Percentiles rank a stretch among this genome's conserved stretches.
Conservation (phyloP, 2,888 invertebrate species). For the Nomada ferruginata region DNA sequence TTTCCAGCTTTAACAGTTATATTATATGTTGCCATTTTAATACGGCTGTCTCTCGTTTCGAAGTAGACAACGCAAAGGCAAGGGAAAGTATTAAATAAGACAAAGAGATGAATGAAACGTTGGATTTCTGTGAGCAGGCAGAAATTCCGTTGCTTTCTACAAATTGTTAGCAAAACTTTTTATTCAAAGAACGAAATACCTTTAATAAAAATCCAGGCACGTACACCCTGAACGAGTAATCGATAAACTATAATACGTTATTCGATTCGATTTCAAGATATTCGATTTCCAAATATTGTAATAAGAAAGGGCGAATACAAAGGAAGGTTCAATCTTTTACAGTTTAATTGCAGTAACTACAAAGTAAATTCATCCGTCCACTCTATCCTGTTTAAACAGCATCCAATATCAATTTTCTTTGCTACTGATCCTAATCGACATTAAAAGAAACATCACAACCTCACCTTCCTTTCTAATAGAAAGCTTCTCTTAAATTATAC, state of each 20-base stretch:
- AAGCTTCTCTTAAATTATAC: too few species aligned
- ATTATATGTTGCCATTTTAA: too few species aligned
- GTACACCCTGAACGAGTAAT: slow-evolving; percentile 33
- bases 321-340: not conserved
- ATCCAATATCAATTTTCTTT: not conserved
- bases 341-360: not conserved
- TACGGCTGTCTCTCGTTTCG: too few species aligned
- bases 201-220: slow-evolving; percentile 46
- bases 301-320: not conserved
- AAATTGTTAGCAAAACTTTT: slow-evolving; percentile 30
- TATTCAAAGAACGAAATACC: slow-evolving; percentile 32
- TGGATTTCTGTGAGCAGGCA: slow-evolving; percentile 2
- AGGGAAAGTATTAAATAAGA: slow-evolving; percentile 37
- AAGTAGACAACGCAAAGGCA: not conserved
- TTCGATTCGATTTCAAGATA: slow-evolving; percentile 21
- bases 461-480: too few species aligned
- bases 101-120: slow-evolving; percentile 20
- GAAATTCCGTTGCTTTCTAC: not conserved
- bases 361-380: not conserved
- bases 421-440: too few species aligned
- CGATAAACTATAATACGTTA: slow-evolving; percentile 35
- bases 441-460: too few species aligned
- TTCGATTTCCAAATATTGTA: slow-evolving; percentile 14
- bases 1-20: too few species aligned
- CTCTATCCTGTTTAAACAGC: not conserved